phyloP scores from a whole-genome alignment of 2,113 vertebrate genomes.

The Cavia porcellus region DNA sequence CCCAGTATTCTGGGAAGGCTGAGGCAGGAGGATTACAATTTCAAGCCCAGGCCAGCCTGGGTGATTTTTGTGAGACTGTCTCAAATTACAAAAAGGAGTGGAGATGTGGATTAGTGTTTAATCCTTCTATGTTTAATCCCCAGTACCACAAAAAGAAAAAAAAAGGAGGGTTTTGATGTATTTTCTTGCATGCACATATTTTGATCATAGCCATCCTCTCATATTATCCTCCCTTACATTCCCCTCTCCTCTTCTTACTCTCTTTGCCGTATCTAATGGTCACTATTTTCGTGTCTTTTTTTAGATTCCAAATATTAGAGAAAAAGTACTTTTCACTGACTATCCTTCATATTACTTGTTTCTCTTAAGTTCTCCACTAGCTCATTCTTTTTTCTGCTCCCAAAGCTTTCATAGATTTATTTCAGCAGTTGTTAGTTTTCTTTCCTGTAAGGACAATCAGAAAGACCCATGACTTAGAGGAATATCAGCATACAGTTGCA shows the following conservation, averaged over 20 bases:
- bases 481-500: neutral
- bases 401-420: neutral
- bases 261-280: neutral
- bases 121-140: neutral
- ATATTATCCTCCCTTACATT: neutral
- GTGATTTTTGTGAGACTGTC: neutral
- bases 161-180: neutral
- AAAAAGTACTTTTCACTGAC: neutral
- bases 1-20: neutral
- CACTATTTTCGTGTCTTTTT: neutral
- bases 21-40: neutral
- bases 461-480: neutral
- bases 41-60: neutral
- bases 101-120: neutral
- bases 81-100: neutral
- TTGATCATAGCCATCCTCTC: neutral
- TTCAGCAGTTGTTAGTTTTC: neutral
- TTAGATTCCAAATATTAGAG: neutral
- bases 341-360: neutral
- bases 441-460: constrained; percentile 14
- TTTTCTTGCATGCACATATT: neutral
- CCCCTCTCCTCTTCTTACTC: neutral
- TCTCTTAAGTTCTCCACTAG: neutral
- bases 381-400: neutral
- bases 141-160: neutral